These are phyloP conservation scores for Aurelia aurita DNA, from an alignment of 30 jellyfish, hydroid and myxozoan genomes.

Conservation along the genomic window DNA sequence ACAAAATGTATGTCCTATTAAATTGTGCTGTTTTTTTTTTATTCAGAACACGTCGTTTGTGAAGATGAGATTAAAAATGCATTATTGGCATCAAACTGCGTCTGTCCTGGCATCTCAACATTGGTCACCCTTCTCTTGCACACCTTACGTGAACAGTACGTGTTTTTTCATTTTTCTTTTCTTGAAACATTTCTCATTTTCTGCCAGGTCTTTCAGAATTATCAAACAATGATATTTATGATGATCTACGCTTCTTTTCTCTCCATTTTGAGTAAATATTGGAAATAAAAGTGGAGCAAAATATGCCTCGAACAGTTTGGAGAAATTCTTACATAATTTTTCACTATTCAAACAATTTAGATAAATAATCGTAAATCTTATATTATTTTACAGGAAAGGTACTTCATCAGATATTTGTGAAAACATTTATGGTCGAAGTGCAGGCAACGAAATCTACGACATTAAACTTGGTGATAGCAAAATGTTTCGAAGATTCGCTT, in stretches of 20 bases:
- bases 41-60: constrained; percentile 77
- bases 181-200: not conserved
- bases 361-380: too few species aligned
- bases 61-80: constrained; percentile 81
- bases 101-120: constrained; percentile 84
- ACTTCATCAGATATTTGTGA: constrained; percentile 65
- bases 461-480: constrained; percentile 77
- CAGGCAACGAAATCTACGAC: constrained; percentile 78
- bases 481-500: constrained; percentile 80
- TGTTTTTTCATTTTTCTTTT: not conserved
- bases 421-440: constrained; percentile 76
- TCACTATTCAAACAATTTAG: too few species aligned
- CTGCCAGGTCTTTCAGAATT: too few species aligned
- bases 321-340: too few species aligned
- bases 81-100: constrained; percentile 68
- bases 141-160: constrained; percentile 84
- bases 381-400: constrained; percentile 47
- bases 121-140: constrained; percentile 74
- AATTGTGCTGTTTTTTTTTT: not conserved
- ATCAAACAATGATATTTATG: too few species aligned
- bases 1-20: too few species aligned
- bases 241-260: too few species aligned
- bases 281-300: too few species aligned
- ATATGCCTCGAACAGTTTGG: too few species aligned
- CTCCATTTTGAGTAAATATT: too few species aligned